These are phyloP conservation scores for Drosophila ohnishii DNA, from an alignment of 1,140 invertebrate genomes.

Conservation along the genomic window DNA sequence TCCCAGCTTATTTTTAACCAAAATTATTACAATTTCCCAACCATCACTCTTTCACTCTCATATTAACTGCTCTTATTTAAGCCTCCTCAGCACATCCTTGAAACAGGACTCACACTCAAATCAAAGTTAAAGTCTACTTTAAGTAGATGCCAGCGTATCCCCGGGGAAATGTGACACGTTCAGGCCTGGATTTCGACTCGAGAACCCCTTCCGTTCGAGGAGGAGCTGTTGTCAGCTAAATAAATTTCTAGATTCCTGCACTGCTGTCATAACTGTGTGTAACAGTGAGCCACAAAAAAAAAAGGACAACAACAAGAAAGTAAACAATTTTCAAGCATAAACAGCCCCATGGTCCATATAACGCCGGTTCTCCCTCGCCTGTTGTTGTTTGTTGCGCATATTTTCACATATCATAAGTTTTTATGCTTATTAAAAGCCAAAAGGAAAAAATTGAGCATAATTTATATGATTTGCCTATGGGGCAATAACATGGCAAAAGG, in stretches of 20 bases:
- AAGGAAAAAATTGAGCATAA: slow-evolving; percentile 74
- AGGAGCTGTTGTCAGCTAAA: slow-evolving; percentile 45
- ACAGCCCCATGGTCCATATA: slow-evolving; percentile 52
- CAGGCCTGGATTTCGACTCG: slow-evolving; percentile 17
- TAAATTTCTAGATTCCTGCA: slow-evolving; percentile 42
- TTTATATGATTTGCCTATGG: slow-evolving; percentile 81
- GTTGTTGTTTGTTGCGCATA: slow-evolving; percentile 77
- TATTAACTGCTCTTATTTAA: slow-evolving; percentile 7
- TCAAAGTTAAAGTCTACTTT: slow-evolving; percentile 44
- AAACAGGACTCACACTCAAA: slow-evolving; percentile 22
- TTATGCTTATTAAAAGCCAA: slow-evolving; percentile 80
- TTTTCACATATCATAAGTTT: slow-evolving; percentile 81
- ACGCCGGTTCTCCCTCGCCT: slow-evolving; percentile 18
- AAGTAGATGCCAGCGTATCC: slow-evolving; percentile 36
- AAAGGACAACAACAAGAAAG: slow-evolving; percentile 31
- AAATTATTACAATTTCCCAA: not conserved
- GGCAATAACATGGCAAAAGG: slow-evolving; percentile 65
- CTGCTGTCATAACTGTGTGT: slow-evolving; percentile 35
- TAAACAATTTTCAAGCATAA: slow-evolving; percentile 53
- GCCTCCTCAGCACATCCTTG: slow-evolving; percentile 3
- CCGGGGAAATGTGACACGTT: slow-evolving; percentile 48
- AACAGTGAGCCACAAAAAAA: slow-evolving; percentile 34
- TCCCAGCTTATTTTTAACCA: too few relatives aligned
- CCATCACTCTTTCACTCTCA: slow-evolving; percentile 1
- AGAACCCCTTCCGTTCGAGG: slow-evolving; percentile 35